Conservation (phyloP, 2,797 vertebrate species). For the Sebastes minor region DNA sequence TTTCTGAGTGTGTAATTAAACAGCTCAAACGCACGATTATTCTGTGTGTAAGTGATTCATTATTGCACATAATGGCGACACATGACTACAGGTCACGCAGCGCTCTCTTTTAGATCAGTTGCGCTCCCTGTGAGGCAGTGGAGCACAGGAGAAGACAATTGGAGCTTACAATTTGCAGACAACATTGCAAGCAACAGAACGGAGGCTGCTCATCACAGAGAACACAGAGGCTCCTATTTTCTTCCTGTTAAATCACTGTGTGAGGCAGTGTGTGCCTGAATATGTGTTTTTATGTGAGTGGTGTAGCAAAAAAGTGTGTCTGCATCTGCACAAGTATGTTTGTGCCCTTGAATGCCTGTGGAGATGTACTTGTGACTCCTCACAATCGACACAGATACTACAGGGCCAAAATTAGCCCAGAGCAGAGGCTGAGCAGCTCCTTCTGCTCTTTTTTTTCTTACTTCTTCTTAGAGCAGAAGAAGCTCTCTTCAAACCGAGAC, state of each 20-base stretch:
- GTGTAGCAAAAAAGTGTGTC: slow-evolving; percentile 21
- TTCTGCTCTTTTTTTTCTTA: slow-evolving; percentile 6
- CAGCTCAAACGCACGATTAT: slow-evolving; percentile 42
- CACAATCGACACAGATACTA: slow-evolving; percentile 73
- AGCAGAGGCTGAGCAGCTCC: slow-evolving; percentile 64
- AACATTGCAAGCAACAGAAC: slow-evolving; percentile 29
- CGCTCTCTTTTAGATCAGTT: slow-evolving; percentile 40
- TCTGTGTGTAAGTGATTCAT: slow-evolving; percentile 38
- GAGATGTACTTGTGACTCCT: slow-evolving; percentile 63
- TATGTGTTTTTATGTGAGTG: slow-evolving; percentile 22
- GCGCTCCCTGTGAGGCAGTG: slow-evolving; percentile 35
- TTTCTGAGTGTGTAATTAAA: slow-evolving; percentile 51
- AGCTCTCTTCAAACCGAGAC: slow-evolving; percentile 34
- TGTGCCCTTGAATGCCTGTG: slow-evolving; percentile 59
- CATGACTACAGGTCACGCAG: slow-evolving; percentile 50
- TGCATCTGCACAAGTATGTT: slow-evolving; percentile 49
- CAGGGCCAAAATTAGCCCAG: slow-evolving; percentile 70
- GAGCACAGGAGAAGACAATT: slow-evolving; percentile 54
- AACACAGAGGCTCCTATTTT: slow-evolving; percentile 52
- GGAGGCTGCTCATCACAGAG: slow-evolving; percentile 23
- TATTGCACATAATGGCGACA: slow-evolving; percentile 28
- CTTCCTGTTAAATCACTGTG: slow-evolving; percentile 18
- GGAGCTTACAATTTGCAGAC: slow-evolving; percentile 53
- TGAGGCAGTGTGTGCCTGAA: neutral
- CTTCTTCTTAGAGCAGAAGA: slow-evolving; percentile 12